Percentiles rank a stretch among this genome's conserved stretches.
Evolutionary conservation across 2,113 vertebrate species (phyloP).

Genomic region (Prunella fulvescens): DNA sequence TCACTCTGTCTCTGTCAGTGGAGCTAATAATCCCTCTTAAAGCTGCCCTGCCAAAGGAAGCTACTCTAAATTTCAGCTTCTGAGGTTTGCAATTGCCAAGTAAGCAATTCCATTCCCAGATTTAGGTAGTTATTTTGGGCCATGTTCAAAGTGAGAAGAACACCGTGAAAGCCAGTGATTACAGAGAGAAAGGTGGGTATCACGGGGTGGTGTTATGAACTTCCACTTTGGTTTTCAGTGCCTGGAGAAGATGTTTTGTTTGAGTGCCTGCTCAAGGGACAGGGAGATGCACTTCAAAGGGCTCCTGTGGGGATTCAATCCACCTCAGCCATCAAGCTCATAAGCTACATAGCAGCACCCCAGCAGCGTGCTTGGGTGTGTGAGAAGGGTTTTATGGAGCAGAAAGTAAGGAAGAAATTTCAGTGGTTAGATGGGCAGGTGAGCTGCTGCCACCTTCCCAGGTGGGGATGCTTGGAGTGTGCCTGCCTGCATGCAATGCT

Average conservation of each 20-base stretch:
- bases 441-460: not conserved
- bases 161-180: not conserved
- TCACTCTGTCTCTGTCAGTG: not conserved
- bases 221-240: not conserved
- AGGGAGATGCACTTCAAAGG: too few species aligned
- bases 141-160: not conserved
- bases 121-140: not conserved
- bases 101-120: not conserved
- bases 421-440: not conserved
- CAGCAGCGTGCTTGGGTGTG: not conserved
- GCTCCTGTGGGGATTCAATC: not conserved
- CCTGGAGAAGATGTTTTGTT: not conserved
- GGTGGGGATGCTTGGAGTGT: not conserved
- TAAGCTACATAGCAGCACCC: not conserved
- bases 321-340: not conserved
- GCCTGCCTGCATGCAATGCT: not conserved
- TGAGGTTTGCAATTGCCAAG: not conserved
- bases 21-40: not conserved
- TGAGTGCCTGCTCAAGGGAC: not conserved
- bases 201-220: not conserved
- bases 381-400: not conserved
- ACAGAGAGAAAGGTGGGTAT: not conserved
- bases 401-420: not conserved
- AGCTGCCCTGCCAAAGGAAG: not conserved
- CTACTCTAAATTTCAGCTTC: not conserved